phyloP scores from a whole-genome alignment of 2,113 vertebrate genomes.

The Stegostoma tigrinum region DNA sequence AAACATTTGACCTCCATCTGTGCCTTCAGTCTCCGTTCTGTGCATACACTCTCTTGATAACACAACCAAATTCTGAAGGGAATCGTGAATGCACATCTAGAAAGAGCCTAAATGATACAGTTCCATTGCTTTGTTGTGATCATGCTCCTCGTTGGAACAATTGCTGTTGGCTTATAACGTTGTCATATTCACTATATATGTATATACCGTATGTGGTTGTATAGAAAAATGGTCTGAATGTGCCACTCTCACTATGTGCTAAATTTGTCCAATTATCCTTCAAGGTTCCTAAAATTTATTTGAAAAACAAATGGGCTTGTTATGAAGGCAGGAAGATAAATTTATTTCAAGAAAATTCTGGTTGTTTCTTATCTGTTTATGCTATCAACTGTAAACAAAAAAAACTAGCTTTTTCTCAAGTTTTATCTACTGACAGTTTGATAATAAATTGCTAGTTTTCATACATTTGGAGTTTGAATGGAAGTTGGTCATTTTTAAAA shows the following conservation, averaged over 20 bases:
- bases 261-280: not conserved
- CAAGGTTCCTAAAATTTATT: not conserved
- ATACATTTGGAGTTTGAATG: not conserved
- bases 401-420: not conserved
- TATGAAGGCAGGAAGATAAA: not conserved
- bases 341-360: not conserved
- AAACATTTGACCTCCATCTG: not conserved
- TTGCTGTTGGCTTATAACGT: not conserved
- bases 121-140: not conserved
- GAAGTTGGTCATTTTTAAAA: not conserved
- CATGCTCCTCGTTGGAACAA: not conserved
- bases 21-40: not conserved
- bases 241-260: not conserved
- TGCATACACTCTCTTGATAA: not conserved
- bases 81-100: not conserved
- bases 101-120: not conserved
- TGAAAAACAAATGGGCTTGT: not conserved
- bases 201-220: not conserved
- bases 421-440: not conserved
- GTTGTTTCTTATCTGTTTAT: not conserved
- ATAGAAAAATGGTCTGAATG: not conserved
- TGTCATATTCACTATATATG: not conserved
- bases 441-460: not conserved
- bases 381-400: not conserved
- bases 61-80: not conserved